Evolutionary conservation across 2,888 invertebrate species (phyloP).

Genomic region (Orthosia cruda): DNA sequence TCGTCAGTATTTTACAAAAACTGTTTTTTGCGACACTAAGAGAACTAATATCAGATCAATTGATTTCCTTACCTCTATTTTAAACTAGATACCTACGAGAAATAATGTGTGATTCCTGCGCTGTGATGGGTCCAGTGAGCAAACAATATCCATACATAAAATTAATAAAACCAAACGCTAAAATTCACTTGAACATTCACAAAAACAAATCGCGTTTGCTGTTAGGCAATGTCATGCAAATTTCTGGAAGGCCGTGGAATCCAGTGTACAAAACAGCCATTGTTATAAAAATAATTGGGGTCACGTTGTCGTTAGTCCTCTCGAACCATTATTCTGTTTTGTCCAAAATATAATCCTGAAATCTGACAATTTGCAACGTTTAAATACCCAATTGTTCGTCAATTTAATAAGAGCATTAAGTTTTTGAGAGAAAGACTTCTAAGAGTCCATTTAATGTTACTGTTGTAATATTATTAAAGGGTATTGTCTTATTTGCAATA

Average conservation of each 20-base stretch:
- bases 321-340: slow-evolving; percentile 75
- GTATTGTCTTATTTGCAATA: slow-evolving; percentile 49
- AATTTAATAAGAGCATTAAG: slow-evolving; percentile 64
- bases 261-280: slow-evolving; percentile 83
- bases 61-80: slow-evolving; percentile 4
- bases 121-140: slow-evolving; percentile 58
- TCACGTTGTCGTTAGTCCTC: slow-evolving; percentile 81
- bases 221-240: slow-evolving; percentile 87
- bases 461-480: slow-evolving; percentile 40
- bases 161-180: slow-evolving; percentile 74
- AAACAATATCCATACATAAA: slow-evolving; percentile 79
- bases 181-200: slow-evolving; percentile 78
- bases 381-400: slow-evolving; percentile 62
- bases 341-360: slow-evolving; percentile 67
- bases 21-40: slow-evolving; percentile 7
- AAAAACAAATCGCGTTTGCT: slow-evolving; percentile 85
- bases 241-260: slow-evolving; percentile 80
- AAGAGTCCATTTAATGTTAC: slow-evolving; percentile 37
- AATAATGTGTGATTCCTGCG: slow-evolving; percentile 6
- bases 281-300: slow-evolving; percentile 89
- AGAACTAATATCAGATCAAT: too few species aligned
- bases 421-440: slow-evolving; percentile 51
- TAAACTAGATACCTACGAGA: background rate
- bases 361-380: slow-evolving; percentile 65
- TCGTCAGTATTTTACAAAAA: slow-evolving; percentile 37